Base-by-base conservation (phyloP, 2,113 vertebrate genomes). In the Probosciger aterrimus region DNA sequence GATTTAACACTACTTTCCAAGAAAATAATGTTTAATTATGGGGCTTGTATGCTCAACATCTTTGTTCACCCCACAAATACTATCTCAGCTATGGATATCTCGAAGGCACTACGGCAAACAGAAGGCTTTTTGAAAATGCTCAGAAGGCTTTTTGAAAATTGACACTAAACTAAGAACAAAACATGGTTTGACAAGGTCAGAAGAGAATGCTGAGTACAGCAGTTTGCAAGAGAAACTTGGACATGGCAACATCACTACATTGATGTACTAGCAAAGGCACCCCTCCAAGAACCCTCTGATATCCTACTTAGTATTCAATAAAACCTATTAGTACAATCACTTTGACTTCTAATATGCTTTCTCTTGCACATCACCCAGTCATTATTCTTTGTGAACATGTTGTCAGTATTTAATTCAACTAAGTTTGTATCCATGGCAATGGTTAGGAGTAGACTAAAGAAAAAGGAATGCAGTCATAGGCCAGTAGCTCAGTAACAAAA, bases 401-500 rank as follows among this genome's bases (percentile, higher is more conserved):
- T 97, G 94, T 95, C 93, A 92, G 86, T 87, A 87, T 89, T 95
- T 93, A 95, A 95, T 95, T 93, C 91, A 76, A 49, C 69, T 57
- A 82, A 75, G 89, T 95, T 95, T 93, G 93, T 92, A 91, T 89
- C 95, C 91, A 95, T 95, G 78, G 94, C 67, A 92, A 96, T 95
- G 57, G 69, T 91, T 79, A 89, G 62, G 55, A 82, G 69, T 22
- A 85, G 82, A 69, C 81, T 79, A 64, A 84, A 93, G 79, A 41
- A 74, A 90, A 68, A 77, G 84, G 50, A 90, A 82, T 44, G 53
- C 20, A 92, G 89, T 46, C 84, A 79, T 65, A 90, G 82, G 59
- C 87, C 70, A 92, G 77, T 37, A 65, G 87, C 74, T 95, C 74
- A 35, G 77, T 30, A 76, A 90, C 49, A 86, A 47, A 92, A 95